Evolutionary conservation across 2,888 invertebrate genomes (phyloP).

Genomic region (Rutpela maculata): DNA sequence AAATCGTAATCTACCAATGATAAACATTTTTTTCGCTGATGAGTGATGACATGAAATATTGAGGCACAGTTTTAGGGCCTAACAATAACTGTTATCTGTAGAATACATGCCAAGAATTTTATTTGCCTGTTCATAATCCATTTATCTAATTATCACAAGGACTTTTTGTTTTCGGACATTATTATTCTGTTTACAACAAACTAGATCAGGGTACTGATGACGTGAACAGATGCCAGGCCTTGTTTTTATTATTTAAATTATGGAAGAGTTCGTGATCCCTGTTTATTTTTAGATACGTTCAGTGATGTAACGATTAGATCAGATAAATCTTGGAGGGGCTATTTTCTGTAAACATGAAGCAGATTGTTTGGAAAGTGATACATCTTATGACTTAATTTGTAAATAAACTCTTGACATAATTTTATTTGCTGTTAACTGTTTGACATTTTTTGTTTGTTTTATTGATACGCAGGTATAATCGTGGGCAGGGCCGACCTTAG

Average conservation of each 20-base stretch:
- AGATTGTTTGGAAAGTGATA: background rate
- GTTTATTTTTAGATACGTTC: background rate
- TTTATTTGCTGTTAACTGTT: background rate
- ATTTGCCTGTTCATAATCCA: background rate
- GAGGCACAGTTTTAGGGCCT: no score
- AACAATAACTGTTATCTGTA: background rate
- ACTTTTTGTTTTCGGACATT: background rate
- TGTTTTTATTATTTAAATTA: conserved; percentile 13
- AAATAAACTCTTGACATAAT: background rate
- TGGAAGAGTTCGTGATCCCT: conserved; percentile 1
- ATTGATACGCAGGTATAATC: no score
- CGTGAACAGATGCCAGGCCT: background rate
- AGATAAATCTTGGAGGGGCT: background rate
- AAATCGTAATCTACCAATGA: no score
- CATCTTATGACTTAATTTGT: background rate
- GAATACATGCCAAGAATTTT: background rate
- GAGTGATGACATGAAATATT: no score
- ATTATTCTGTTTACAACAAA: conserved; percentile 16
- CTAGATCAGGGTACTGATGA: conserved; percentile 14
- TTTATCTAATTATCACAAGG: conserved; percentile 26
- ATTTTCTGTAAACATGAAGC: background rate
- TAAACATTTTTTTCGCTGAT: no score
- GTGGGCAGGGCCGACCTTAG: no score
- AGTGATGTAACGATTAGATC: conserved; percentile 8
- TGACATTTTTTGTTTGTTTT: no score